phyloP scores from a whole-genome alignment of 1,140 invertebrate species.

The Arion vulgaris region DNA sequence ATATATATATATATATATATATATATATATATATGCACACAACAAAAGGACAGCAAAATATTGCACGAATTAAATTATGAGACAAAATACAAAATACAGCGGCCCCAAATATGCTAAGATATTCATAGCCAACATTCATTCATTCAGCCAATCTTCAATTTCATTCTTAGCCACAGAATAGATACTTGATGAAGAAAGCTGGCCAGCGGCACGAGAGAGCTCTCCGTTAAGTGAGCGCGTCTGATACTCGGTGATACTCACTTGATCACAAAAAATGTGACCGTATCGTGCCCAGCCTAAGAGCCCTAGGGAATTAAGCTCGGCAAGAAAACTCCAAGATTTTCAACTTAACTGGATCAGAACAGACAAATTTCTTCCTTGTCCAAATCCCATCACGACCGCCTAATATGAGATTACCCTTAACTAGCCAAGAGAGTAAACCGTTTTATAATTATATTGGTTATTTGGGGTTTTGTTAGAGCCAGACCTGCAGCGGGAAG shows the following conservation, averaged over 20 bases:
- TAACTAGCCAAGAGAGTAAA: slow-evolving; percentile 4
- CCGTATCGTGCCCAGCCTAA: background rate
- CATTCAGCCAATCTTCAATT: background rate
- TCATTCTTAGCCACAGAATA: background rate
- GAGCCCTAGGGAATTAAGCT: slow-evolving; percentile 4
- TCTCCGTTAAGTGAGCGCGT: background rate
- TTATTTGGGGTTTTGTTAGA: background rate
- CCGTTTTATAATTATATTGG: slow-evolving; percentile 22
- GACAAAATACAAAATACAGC: too few species aligned
- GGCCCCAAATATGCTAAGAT: too few species aligned
- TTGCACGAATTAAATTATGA: too few species aligned
- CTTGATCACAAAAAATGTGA: slow-evolving; percentile 29
- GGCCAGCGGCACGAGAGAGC: background rate
- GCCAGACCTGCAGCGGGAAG: background rate
- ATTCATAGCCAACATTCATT: background rate
- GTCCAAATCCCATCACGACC: slow-evolving; percentile 9
- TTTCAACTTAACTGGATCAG: slow-evolving; percentile 17
- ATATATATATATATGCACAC: too few species aligned
- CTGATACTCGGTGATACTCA: slow-evolving; percentile 11
- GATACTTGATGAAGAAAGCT: background rate
- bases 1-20: too few species aligned
- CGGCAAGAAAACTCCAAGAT: background rate
- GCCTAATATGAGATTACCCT: slow-evolving; percentile 8
- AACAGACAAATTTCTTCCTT: background rate
- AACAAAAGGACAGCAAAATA: too few species aligned